These are phyloP conservation scores for Laticauda colubrina DNA, from an alignment of 2,113 vertebrate species.

Conservation along the genomic window DNA sequence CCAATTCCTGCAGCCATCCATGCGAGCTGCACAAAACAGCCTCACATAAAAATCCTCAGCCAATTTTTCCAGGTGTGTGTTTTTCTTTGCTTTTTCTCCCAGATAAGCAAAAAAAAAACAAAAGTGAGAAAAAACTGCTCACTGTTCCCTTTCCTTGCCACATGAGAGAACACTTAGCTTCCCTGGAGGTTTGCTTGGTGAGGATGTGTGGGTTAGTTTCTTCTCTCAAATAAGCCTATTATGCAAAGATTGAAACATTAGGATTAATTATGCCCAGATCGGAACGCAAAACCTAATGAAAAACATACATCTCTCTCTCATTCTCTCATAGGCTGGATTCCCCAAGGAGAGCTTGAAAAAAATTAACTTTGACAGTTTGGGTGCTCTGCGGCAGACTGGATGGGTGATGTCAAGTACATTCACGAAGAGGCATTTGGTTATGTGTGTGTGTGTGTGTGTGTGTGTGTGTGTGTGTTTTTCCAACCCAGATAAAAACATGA, in stretches of 20 bases:
- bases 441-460: too few relatives aligned
- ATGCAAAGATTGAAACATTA: conserved; percentile 68
- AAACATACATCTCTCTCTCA: conserved; percentile 62
- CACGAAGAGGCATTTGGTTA: conserved; percentile 27
- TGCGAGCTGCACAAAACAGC: background rate
- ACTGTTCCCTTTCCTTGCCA: conserved; percentile 14
- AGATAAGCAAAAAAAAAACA: background rate
- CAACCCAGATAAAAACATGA: conserved; percentile 28
- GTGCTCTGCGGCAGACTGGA: conserved; percentile 53
- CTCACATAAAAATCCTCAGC: background rate
- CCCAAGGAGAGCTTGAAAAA: conserved; percentile 62
- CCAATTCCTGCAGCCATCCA: background rate
- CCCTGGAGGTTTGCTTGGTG: conserved; percentile 48
- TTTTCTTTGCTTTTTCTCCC: background rate
- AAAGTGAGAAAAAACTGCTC: background rate
- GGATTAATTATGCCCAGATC: conserved; percentile 69
- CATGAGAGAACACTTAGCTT: conserved; percentile 16
- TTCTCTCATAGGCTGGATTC: conserved; percentile 49
- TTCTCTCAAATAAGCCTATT: conserved; percentile 67
- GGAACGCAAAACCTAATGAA: conserved; percentile 67
- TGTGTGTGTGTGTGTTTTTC: background rate
- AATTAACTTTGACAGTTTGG: conserved; percentile 62
- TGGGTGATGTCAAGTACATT: conserved; percentile 52
- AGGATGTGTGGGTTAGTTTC: conserved; percentile 40
- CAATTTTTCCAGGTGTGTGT: background rate